Percentiles rank a stretch among this genome's conserved stretches.
Evolutionary conservation across 1,140 invertebrate genomes (phyloP).

Genomic region (Gryllus bimaculatus): DNA sequence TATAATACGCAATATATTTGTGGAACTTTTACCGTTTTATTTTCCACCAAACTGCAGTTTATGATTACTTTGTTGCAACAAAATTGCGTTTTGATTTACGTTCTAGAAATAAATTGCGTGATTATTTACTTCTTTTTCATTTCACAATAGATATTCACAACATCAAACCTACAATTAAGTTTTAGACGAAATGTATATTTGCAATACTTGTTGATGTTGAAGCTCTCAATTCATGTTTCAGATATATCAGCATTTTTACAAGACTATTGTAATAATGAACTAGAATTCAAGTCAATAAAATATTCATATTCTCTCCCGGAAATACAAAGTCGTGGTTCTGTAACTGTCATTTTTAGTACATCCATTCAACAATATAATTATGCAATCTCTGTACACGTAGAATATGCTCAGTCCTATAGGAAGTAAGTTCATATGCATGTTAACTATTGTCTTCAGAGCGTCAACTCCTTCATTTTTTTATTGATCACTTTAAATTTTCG

Average conservation of each 20-base stretch:
- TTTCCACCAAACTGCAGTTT: too few species aligned
- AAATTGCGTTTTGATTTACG: background rate
- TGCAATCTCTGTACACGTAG: background rate
- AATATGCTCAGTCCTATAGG: background rate
- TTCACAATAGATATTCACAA: constrained; percentile 1
- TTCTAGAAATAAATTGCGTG: background rate
- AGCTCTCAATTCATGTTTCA: background rate
- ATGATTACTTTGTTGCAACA: background rate
- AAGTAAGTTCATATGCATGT: background rate
- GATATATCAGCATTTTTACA: background rate
- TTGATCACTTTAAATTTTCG: constrained; percentile 1
- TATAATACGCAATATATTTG: background rate
- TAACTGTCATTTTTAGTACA: background rate
- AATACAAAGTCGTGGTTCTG: background rate
- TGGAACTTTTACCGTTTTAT: background rate
- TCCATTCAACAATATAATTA: background rate
- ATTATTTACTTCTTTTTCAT: background rate
- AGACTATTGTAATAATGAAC: background rate
- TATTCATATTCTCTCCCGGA: background rate
- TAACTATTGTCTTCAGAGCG: background rate
- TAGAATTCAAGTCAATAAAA: constrained; percentile 1
- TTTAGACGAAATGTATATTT: background rate
- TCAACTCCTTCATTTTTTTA: background rate
- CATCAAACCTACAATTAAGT: background rate
- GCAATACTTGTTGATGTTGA: background rate